Conservation (phyloP, 2,888 invertebrate species). For the Corythucha ciliata region DNA sequence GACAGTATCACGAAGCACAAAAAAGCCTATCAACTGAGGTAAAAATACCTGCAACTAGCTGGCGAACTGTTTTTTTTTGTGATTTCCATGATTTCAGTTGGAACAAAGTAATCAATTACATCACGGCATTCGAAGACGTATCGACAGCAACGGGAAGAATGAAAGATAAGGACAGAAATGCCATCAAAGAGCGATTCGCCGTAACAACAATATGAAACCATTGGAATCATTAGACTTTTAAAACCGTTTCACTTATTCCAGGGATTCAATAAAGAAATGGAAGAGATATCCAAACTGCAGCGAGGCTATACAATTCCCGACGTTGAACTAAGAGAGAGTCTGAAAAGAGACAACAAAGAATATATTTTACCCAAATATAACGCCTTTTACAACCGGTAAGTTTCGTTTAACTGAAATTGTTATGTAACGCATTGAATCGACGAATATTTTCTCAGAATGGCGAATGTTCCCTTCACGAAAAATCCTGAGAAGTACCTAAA, state of each 20-base stretch:
- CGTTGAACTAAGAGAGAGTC: slow-evolving; percentile 72
- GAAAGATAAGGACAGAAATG: slow-evolving; percentile 74
- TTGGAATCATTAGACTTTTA: not conserved
- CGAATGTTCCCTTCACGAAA: slow-evolving; percentile 74
- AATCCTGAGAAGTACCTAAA: slow-evolving; percentile 89
- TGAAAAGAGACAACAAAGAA: slow-evolving; percentile 84
- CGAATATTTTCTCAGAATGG: slow-evolving; percentile 48
- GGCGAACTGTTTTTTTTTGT: not conserved
- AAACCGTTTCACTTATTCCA: slow-evolving; percentile 40
- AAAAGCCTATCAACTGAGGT: slow-evolving; percentile 59
- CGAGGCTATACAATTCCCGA: slow-evolving; percentile 89
- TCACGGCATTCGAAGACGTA: slow-evolving; percentile 60
- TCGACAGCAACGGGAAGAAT: slow-evolving; percentile 54
- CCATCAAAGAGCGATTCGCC: slow-evolving; percentile 80
- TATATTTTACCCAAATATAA: slow-evolving; percentile 78
- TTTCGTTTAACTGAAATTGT: slow-evolving; percentile 17
- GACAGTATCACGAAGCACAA: slow-evolving; percentile 80
- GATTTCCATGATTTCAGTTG: slow-evolving; percentile 51
- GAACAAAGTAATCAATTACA: slow-evolving; percentile 69
- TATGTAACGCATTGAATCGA: not conserved
- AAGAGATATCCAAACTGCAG: slow-evolving; percentile 76
- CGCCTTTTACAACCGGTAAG: slow-evolving; percentile 63
- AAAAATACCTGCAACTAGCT: slow-evolving; percentile 10
- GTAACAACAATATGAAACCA: slow-evolving; percentile 44
- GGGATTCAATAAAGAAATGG: slow-evolving; percentile 94